Evolutionary conservation across 1,140 invertebrate species (phyloP), one percentile per base, ranked within the genome.

Genomic region (Drosophila repletoides): DNA sequence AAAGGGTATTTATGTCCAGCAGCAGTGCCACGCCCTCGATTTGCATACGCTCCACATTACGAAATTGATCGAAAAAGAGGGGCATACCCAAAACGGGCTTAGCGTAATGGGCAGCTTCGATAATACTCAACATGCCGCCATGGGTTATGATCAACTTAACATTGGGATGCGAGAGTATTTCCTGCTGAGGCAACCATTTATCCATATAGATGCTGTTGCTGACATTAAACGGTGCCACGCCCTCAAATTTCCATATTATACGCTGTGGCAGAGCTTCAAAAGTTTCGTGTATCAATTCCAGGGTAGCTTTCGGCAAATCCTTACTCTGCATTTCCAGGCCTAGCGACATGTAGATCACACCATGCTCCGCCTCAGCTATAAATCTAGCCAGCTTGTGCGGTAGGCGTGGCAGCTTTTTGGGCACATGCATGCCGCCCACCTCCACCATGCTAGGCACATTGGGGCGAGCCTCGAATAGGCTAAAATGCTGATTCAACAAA

Each of bases 81-180:
- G 95, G 95, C 49, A 95, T 89, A 0, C 93, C 94, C 14, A 96
- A 90, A 3, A 95, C 91, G 1, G 95, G 95, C 10, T 94, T 93
- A 59, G 92, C 93, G 71, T 94, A 93, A 88, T 93, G 93, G 0
- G 95, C 84, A 0, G 94, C 92, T 89, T 96, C 95, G 59, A 94
- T 92, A 2, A 93, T 90, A 41, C 95, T 94, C 21, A 94, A 88
- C 22, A 93, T 84, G n/a, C 95, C 95, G 6, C 94, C 94, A 71
- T 95, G 94, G 2, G 93, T 93, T 17, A 96, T 93, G 61, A 96
- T 95, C 0, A 92, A 90, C 71, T 92, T 93, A 0, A 94, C 90
- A 73, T 95, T 95, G 4, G 92, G 91, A 91, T 95, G 94, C 14
- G 92, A 94, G 60, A 95, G 80, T 71, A 95, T 91, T 61, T 94